These are phyloP conservation scores for Hyperoplus immaculatus DNA, from an alignment of 2,797 vertebrate species.

Conservation along the genomic window DNA sequence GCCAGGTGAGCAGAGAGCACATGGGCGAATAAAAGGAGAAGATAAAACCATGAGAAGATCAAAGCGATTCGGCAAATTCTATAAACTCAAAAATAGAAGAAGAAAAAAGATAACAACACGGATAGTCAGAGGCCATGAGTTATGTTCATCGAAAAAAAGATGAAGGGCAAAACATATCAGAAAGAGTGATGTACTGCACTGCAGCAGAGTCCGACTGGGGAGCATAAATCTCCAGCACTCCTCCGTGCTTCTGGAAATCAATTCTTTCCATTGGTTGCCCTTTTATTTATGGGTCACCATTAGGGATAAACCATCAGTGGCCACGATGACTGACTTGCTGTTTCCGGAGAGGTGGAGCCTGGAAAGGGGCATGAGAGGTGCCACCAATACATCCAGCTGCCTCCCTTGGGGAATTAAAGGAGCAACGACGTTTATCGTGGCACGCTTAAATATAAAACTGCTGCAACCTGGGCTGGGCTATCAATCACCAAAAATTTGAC, in stretches of 20 bases:
- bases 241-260: slow-evolving; percentile 78
- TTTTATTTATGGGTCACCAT: slow-evolving; percentile 80
- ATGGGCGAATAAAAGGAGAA: slow-evolving; percentile 40
- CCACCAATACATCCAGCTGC: slow-evolving; percentile 46
- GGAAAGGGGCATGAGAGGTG: slow-evolving; percentile 7
- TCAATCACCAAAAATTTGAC: slow-evolving; percentile 14
- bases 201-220: slow-evolving; percentile 49
- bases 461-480: neutral
- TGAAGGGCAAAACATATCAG: slow-evolving; percentile 67
- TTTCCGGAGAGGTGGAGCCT: slow-evolving; percentile 35
- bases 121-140: slow-evolving; percentile 42
- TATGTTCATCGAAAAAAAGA: slow-evolving; percentile 51
- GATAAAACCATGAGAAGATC: slow-evolving; percentile 47
- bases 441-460: slow-evolving; percentile 6
- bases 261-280: slow-evolving; percentile 73
- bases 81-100: slow-evolving; percentile 23
- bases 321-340: slow-evolving; percentile 65
- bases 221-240: slow-evolving; percentile 77
- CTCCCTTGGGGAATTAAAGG: slow-evolving; percentile 29
- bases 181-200: slow-evolving; percentile 70
- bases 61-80: slow-evolving; percentile 55
- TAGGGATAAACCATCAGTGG: slow-evolving; percentile 70
- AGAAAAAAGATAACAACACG: slow-evolving; percentile 31
- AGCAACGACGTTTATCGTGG: slow-evolving; percentile 17
- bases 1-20: slow-evolving; percentile 56